A percentile compares a stretch with the other conserved stretches of the same genome.
Evolutionary conservation across 1,140 invertebrate species (phyloP).

Genomic region (Ctenoplectra terminalis): DNA sequence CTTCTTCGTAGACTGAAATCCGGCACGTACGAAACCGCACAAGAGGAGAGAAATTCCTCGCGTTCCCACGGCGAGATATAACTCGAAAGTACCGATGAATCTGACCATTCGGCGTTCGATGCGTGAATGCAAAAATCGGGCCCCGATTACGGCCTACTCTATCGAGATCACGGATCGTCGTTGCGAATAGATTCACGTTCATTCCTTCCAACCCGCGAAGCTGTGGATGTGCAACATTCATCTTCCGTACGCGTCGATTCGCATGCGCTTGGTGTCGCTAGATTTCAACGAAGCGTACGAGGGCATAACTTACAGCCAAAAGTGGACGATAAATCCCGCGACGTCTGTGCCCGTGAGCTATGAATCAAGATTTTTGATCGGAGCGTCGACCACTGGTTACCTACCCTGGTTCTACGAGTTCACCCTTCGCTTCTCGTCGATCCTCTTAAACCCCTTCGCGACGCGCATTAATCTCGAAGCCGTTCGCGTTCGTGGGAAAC

Average conservation of each 20-base stretch:
- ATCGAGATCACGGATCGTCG: conserved; percentile 25
- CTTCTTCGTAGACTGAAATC: neutral
- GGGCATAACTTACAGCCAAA: conserved; percentile 67
- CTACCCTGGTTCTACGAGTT: neutral
- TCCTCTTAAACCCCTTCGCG: conserved; percentile 27
- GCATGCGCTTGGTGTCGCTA: conserved; percentile 9
- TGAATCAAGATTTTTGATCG: conserved; percentile 76
- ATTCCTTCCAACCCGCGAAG: neutral
- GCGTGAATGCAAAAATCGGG: conserved; percentile 46
- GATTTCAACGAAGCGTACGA: conserved; percentile 45
- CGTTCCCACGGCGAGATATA: conserved; percentile 33
- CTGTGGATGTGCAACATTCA: conserved; percentile 15
- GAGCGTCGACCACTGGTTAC: conserved; percentile 41
- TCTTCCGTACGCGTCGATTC: conserved; percentile 25
- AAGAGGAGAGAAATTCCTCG: conserved; percentile 30
- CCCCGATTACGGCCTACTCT: conserved; percentile 26
- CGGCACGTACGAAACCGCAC: conserved; percentile 49
- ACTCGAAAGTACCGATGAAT: neutral
- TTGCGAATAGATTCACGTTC: neutral
- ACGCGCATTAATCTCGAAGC: conserved; percentile 10
- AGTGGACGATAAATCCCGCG: conserved; percentile 69
- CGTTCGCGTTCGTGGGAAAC: no score
- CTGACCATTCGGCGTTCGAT: conserved; percentile 18
- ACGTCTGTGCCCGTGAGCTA: conserved; percentile 62
- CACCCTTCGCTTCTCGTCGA: conserved; percentile 24